These are phyloP conservation scores for Sandelia bainsii DNA, from an alignment of 2,797 vertebrate genomes.

Conservation along the genomic window DNA sequence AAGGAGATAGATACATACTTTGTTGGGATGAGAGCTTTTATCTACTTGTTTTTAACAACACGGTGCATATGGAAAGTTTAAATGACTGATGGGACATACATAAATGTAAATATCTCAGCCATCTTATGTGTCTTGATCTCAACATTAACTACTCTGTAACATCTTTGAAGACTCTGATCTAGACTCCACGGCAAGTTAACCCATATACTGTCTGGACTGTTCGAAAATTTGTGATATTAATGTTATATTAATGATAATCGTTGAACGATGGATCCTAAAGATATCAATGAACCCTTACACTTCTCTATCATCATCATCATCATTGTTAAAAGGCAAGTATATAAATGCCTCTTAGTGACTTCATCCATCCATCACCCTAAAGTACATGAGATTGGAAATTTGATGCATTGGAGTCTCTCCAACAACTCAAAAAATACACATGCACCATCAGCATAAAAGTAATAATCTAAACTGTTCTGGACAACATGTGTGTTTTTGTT, in stretches of 20 bases:
- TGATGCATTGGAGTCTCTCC: background rate
- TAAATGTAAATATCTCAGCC: background rate
- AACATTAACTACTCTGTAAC: background rate
- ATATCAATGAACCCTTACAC: too few relatives aligned
- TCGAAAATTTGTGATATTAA: too few relatives aligned
- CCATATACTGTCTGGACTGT: background rate
- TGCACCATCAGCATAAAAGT: slow-evolving; percentile 29
- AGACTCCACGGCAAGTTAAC: background rate
- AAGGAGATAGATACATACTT: slow-evolving; percentile 9
- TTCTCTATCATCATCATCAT: too few relatives aligned
- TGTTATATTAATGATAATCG: too few relatives aligned
- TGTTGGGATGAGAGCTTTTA: slow-evolving; percentile 7
- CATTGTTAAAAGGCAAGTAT: too few relatives aligned
- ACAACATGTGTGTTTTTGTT: background rate
- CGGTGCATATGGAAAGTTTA: background rate
- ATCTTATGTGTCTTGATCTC: background rate
- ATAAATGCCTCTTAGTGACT: background rate
- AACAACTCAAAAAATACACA: slow-evolving; percentile 4
- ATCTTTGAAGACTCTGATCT: background rate
- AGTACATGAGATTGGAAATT: background rate
- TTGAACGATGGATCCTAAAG: too few relatives aligned
- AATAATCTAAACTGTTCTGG: too few relatives aligned
- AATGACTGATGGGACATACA: background rate
- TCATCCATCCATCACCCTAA: background rate
- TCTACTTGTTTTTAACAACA: slow-evolving; percentile 17